Conservation (phyloP, 2,888 invertebrate species). For the Mermis nigrescens region DNA sequence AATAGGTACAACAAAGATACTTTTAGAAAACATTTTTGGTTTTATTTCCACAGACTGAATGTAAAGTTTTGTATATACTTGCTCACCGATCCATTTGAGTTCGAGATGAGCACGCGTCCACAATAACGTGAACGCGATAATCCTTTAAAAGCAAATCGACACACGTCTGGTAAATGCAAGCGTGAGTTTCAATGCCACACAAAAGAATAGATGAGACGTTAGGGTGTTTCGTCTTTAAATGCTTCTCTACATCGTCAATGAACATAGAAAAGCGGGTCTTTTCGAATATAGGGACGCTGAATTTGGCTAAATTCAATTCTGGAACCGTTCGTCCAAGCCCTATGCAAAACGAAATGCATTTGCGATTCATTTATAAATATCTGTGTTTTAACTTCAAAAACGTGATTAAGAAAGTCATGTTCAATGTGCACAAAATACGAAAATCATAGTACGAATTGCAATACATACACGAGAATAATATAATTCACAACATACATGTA, state of each 20-base stretch:
- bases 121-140: slow-evolving; percentile 40
- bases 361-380: no score
- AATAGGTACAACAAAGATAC: no score
- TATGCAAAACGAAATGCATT: slow-evolving; percentile 16
- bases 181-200: slow-evolving; percentile 43
- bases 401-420: no score
- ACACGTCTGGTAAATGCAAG: slow-evolving; percentile 43
- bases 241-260: background rate
- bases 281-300: slow-evolving; percentile 32
- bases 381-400: no score
- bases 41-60: no score
- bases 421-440: no score
- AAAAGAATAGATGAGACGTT: slow-evolving; percentile 32
- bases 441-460: no score
- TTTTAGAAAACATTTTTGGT: no score
- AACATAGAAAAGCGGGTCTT: slow-evolving; percentile 43
- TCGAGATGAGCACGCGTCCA: slow-evolving; percentile 38
- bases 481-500: no score
- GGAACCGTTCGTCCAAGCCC: slow-evolving; percentile 41
- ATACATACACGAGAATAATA: no score
- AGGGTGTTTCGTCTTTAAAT: background rate
- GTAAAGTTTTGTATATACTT: no score
- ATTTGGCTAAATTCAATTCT: slow-evolving; percentile 37
- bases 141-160: slow-evolving; percentile 38
- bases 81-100: background rate